A percentile compares a stretch with the other conserved stretches of the same genome.
phyloP scores from a whole-genome alignment of 2,797 vertebrate species.

The Scolopax bukidnonensis region DNA sequence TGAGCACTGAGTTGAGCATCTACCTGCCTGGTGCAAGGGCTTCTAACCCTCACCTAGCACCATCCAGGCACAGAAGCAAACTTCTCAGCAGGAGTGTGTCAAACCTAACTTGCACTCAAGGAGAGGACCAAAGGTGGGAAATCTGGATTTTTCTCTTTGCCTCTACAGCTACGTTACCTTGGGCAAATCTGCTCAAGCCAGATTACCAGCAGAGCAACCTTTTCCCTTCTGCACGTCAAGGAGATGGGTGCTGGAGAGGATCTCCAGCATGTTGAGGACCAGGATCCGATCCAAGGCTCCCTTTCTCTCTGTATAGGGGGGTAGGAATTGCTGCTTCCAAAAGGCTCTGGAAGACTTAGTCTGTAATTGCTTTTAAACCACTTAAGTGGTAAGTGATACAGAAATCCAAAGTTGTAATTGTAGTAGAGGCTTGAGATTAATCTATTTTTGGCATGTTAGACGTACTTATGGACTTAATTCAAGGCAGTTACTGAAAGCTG shows the following conservation, averaged over 20 bases:
- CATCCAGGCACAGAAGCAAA: background rate
- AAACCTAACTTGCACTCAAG: background rate
- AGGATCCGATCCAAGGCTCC: accelerated
- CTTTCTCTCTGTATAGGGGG: accelerated
- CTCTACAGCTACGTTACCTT: accelerated
- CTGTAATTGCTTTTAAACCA: constrained; percentile 52
- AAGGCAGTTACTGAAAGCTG: background rate
- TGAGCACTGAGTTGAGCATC: background rate
- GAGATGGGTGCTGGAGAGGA: background rate
- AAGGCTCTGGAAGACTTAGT: background rate
- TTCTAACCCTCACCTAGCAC: background rate
- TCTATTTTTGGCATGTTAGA: constrained; percentile 14
- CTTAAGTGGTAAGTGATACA: background rate
- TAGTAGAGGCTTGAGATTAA: background rate
- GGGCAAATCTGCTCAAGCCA: accelerated
- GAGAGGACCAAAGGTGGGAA: background rate
- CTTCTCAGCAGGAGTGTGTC: background rate
- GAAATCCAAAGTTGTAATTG: constrained; percentile 16
- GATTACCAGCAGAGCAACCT: accelerated
- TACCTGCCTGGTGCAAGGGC: background rate
- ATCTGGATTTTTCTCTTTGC: background rate
- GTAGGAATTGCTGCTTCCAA: background rate
- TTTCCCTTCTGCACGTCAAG: accelerated
- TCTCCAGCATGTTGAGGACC: accelerated
- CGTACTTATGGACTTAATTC: background rate